Evolutionary conservation across 2,797 vertebrate species (phyloP).

Genomic region (Poeciliopsis infans): DNA sequence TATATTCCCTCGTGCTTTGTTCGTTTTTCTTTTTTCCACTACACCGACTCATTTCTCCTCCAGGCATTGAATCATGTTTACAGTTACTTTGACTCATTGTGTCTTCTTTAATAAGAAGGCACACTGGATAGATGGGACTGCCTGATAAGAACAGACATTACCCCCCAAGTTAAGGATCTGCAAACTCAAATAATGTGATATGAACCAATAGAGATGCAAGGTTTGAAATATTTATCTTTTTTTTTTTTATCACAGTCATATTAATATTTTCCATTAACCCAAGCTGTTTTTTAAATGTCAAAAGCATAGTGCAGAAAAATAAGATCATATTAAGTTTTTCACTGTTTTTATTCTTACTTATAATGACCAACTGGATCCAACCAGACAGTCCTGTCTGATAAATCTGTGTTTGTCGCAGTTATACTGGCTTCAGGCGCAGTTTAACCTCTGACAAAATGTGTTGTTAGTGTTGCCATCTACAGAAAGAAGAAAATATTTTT

Average conservation of each 20-base stretch:
- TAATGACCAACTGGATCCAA: neutral
- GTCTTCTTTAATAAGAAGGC: constrained; percentile 1
- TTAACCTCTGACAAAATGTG: neutral
- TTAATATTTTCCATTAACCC: neutral
- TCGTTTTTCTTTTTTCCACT: neutral
- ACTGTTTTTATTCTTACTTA: neutral
- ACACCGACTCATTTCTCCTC: neutral
- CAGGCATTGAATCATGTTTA: constrained; percentile 7
- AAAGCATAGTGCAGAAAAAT: neutral
- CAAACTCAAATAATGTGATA: neutral
- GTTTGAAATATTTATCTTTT: neutral
- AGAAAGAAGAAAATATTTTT: neutral
- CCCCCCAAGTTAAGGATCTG: neutral
- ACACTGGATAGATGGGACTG: neutral
- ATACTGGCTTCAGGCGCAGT: neutral
- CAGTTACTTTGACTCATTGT: neutral
- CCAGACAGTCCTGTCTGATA: neutral
- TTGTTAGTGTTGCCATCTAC: neutral
- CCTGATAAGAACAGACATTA: neutral
- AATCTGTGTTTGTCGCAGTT: neutral
- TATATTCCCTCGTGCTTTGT: constrained; percentile 2
- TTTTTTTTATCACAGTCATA: neutral
- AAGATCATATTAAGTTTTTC: neutral
- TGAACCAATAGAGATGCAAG: neutral
- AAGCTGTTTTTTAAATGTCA: neutral